These are phyloP conservation scores for Arenaria interpres DNA, from an alignment of 2,113 vertebrate genomes.

Conservation along the genomic window DNA sequence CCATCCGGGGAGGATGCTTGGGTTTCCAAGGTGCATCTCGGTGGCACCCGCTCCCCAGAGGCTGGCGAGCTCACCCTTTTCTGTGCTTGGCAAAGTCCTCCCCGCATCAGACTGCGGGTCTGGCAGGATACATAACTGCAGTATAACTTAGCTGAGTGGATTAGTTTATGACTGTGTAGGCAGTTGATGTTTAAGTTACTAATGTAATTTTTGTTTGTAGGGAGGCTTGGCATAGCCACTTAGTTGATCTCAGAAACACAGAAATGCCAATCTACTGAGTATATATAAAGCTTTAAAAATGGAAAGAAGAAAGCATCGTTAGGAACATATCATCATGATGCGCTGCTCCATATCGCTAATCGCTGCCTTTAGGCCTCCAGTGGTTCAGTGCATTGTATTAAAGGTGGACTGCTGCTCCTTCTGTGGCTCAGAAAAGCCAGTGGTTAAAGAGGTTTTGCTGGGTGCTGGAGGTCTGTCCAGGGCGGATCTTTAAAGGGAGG, in stretches of 20 bases:
- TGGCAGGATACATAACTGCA: neutral
- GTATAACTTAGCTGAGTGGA: neutral
- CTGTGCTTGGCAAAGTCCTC: neutral
- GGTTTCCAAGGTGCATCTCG: neutral
- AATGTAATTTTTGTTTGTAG: conserved; percentile 2
- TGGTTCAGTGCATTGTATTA: neutral
- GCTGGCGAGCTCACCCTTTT: neutral
- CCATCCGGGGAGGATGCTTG: rapidly evolving
- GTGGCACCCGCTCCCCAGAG: neutral
- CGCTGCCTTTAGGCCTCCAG: neutral
- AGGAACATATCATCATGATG: neutral
- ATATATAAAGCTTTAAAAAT: conserved; percentile 3
- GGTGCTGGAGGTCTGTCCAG: neutral
- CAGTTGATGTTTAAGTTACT: conserved; percentile 2
- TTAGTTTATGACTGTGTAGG: conserved; percentile 6
- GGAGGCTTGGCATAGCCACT: neutral
- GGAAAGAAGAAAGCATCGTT: neutral
- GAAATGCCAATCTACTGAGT: neutral
- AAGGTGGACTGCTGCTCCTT: neutral
- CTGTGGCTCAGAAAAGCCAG: neutral
- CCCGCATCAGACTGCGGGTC: neutral
- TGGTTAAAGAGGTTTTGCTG: neutral
- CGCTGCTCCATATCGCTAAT: neutral
- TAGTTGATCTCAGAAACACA: neutral
- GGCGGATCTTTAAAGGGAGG: neutral